Evolutionary conservation across 2,888 invertebrate genomes (phyloP), one percentile per base, ranked within the genome.

Genomic region (Entomobrya proxima): DNA sequence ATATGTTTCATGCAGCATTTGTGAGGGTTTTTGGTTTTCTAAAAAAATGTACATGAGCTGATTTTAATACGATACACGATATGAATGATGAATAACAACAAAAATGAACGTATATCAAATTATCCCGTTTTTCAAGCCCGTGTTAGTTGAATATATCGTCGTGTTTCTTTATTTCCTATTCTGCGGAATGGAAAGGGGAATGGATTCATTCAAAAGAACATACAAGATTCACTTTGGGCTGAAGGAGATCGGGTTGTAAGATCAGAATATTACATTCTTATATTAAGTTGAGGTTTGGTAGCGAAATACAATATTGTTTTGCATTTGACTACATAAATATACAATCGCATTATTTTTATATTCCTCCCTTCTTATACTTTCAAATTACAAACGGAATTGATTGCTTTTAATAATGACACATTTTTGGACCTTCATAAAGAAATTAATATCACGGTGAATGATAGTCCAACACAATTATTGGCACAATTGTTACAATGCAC

Each of bases 191-290:
- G 44, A 80, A 79, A 40, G 44, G 72, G 72, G 32, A 40, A 40
- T 5, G 37, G 15, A 72, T 52, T 27, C 30, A 72, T 58, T 64
- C 37, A 64, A 44, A 64, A n/a, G 35, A 35, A 32, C 35, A 15
- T 64, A 35, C 30, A 27, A 37, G 21, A 18, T 67, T 44, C 15
- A 44, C 44, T 11, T 44, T 18, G 37, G 61, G 40, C 55, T 79
- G 40, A 69, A 52, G 67, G 44, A 75, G 82, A 82, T 82, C 64
- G 58, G 47, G 58, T 75, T 82, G 82, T 75, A 50, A 64, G 75
- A 75, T 75, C 74, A 82, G 82, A 82, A 82, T 82, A 82, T 82
- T 82, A 75, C 74, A 64, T 75, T 27, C 13, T 18, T 67, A 37
- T 21, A 32, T 35, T 18, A 40, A 27, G 7, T 44, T 47, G 13